phyloP scores from a whole-genome alignment of 2,113 vertebrate species.

The Onychostoma macrolepis region DNA sequence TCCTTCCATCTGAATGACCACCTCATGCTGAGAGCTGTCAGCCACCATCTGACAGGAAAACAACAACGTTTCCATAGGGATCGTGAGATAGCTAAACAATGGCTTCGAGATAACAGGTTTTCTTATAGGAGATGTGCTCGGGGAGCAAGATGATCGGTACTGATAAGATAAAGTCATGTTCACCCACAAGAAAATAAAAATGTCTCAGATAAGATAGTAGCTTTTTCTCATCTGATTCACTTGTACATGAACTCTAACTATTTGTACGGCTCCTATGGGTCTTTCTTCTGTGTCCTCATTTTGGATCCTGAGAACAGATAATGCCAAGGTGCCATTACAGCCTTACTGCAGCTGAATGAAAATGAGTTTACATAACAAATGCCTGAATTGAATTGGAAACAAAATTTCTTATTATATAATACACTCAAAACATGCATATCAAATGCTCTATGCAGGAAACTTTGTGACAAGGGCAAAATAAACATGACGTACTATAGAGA shows the following conservation, averaged over 20 bases:
- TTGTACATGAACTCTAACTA: conserved; percentile 1
- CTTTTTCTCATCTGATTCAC: conserved; percentile 11
- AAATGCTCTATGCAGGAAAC: not conserved
- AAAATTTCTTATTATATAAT: not conserved
- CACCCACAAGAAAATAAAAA: conserved; percentile 37
- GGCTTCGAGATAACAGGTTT: not conserved
- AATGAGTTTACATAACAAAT: not conserved
- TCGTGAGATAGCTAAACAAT: conserved; percentile 10
- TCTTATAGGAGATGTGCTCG: conserved; percentile 10
- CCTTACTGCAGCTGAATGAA: not conserved
- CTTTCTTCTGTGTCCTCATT: not conserved
- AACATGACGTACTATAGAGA: not conserved
- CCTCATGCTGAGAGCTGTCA: conserved; percentile 28
- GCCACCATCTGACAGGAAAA: conserved; percentile 5
- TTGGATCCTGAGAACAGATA: conserved; percentile 20
- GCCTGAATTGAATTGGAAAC: not conserved
- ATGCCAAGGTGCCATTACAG: conserved; percentile 3
- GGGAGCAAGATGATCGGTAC: conserved; percentile 14
- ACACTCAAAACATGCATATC: conserved; percentile 21
- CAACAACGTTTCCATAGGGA: not conserved
- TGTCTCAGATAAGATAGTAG: conserved; percentile 31
- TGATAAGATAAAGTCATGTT: conserved; percentile 39
- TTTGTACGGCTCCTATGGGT: conserved; percentile 14
- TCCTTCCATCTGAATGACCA: not conserved
- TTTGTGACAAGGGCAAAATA: not conserved